Percentiles rank a stretch among this genome's conserved stretches.
These are phyloP conservation scores for Axinella damicornis DNA, from an alignment of 37 sponge, comb jelly and placozoan genomes.

Conservation along the genomic window DNA sequence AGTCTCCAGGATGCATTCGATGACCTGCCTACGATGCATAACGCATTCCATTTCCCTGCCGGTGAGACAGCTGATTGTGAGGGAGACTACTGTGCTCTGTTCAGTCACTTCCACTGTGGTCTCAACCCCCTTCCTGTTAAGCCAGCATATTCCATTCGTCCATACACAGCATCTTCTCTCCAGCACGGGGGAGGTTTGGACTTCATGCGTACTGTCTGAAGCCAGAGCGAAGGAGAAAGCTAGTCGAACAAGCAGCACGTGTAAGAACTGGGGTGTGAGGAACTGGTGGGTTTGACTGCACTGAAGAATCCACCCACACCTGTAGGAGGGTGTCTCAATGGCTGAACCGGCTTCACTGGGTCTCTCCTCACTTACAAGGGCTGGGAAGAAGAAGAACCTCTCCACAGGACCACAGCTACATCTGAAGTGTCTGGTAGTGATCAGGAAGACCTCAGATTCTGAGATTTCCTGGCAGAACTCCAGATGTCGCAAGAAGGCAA, in stretches of 20 bases:
- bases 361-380: not conserved
- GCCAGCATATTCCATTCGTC: slow-evolving; percentile 1
- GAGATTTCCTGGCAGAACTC: slow-evolving; percentile 12
- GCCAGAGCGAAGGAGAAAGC: not conserved
- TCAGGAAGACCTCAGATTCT: not conserved
- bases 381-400: slow-evolving; percentile 2
- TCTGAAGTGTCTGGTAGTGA: not conserved
- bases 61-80: not conserved
- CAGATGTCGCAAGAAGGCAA: not conserved
- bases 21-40: not conserved
- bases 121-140: not conserved
- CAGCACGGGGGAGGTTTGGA: not conserved
- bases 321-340: not conserved
- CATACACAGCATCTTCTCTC: not conserved
- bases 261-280: not conserved
- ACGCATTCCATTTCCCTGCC: slow-evolving; percentile 33
- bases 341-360: not conserved
- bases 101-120: slow-evolving; percentile 12
- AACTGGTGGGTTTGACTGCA: not conserved
- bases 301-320: slow-evolving; percentile 12
- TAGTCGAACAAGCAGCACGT: slow-evolving; percentile 7
- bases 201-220: no score
- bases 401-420: not conserved
- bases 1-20: slow-evolving; percentile 8
- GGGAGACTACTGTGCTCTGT: not conserved